Evolutionary conservation across 2,888 invertebrate genomes (phyloP), one percentile per base, ranked within the genome.

Genomic region (Thereva nobilitata): DNA sequence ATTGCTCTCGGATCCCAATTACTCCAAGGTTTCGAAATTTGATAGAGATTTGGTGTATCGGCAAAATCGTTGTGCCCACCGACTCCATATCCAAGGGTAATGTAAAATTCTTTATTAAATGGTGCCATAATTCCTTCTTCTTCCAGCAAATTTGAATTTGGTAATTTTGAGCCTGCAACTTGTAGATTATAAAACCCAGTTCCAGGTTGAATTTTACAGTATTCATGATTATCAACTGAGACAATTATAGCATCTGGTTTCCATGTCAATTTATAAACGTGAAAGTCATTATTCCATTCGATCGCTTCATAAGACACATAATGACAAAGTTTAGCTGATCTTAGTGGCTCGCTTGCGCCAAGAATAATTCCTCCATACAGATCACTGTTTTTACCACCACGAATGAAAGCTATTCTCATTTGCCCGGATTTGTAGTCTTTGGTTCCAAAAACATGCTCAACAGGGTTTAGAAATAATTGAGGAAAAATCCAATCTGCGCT

Each of bases 401-500:
- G 82, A 0, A 86, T 80, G 68, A 86, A 87, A 0, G 90, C 90
- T 5, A 94, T 80, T 67, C 90, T 86, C 64, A 94, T 84, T 74
- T 90, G 84, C 0, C 91, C 91, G 0, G 90, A 90, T 2, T 85
- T 83, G 69, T 77, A 78, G 55, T 77, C 70, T 0, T 67, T 68
- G 1, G 47, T 69, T 0, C 91, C 92, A 73, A 91, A 92, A 0
- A 80, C 78, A 38, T 83, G 81, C 49, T 85, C 81, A 6, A 83
- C 80, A 0, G 92, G 90, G 73, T 90, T 86, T 73, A 91, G 75
- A 73, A 83, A 86, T 7, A 91, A 78, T 74, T 87, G 89, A 83
- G 92, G 91, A 75, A 88, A 85, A 9, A 91, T 82, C 90, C 91
- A 92, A 72, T 89, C 87, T 6, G 91, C 89, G 63, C 83, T 82